Percentiles rank a stretch among this genome's conserved stretches.
phyloP scores from a whole-genome alignment of 2,888 invertebrate species.

The Epinotia bilunana region DNA sequence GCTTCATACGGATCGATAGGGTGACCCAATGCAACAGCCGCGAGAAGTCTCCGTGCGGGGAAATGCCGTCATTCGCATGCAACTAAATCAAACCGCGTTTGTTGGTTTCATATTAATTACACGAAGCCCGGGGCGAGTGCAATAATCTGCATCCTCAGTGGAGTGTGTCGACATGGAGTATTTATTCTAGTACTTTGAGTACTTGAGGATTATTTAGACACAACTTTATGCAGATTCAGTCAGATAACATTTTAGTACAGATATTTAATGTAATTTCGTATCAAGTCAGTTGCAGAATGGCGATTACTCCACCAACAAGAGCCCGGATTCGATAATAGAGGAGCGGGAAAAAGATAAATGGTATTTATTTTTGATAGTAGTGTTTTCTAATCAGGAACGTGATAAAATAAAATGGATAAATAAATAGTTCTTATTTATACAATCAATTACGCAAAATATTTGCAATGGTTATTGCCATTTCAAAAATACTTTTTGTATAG shows the following conservation, averaged over 20 bases:
- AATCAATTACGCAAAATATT: no score
- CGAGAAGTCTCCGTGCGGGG: background rate
- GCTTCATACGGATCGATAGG: constrained; percentile 8
- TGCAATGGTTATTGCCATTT: no score
- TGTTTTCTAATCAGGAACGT: no score
- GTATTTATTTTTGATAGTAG: no score
- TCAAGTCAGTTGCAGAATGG: no score
- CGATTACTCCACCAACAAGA: no score
- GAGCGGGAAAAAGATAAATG: no score
- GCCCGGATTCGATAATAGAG: no score
- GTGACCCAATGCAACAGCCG: constrained; percentile 19
- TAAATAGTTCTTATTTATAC: no score
- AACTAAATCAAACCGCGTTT: constrained; percentile 31
- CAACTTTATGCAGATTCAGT: background rate
- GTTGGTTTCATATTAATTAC: constrained; percentile 39
- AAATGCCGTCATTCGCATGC: constrained; percentile 28
- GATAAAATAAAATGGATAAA: no score
- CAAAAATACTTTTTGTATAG: no score
- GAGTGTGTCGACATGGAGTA: background rate
- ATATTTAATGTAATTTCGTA: background rate
- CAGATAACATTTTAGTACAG: background rate
- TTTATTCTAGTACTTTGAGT: background rate
- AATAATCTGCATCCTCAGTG: constrained; percentile 16
- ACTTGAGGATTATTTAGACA: no score
- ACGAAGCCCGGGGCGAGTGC: constrained; percentile 26